Conservation (phyloP, 2,113 vertebrate species). For the Protobothrops flavoviridis region DNA sequence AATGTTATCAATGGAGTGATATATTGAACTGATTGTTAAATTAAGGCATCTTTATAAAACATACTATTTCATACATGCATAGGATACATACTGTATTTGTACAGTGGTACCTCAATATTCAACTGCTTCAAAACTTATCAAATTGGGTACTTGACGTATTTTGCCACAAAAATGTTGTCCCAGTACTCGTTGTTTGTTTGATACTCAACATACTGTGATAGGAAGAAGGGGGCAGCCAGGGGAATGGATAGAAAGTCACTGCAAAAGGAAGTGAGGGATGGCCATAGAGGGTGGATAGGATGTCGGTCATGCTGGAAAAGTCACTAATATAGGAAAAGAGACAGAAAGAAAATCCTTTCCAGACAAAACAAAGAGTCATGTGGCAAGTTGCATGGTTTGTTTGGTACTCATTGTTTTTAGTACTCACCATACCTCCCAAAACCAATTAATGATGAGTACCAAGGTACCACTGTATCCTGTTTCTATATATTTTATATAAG, state of each 20-base stretch:
- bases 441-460: not conserved
- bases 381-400: not conserved
- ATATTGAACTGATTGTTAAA: not conserved
- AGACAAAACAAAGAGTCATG: not conserved
- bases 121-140: not conserved
- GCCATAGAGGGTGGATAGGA: not conserved
- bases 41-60: constrained; percentile 3
- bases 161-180: not conserved
- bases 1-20: not conserved
- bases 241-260: not conserved
- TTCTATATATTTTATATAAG: not conserved
- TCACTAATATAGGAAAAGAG: not conserved
- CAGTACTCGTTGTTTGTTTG: not conserved
- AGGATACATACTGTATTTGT: not conserved
- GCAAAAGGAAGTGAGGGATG: not conserved
- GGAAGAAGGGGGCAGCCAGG: not conserved
- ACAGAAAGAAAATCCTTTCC: not conserved
- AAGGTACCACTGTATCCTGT: not conserved
- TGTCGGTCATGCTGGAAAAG: not conserved
- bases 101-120: not conserved
- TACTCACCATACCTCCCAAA: not conserved
- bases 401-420: not conserved
- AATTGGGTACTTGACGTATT: not conserved
- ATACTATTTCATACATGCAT: not conserved
- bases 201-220: not conserved